These are phyloP conservation scores for Caenorhabditis wallacei DNA, from an alignment of 2,888 invertebrate species.

Conservation along the genomic window DNA sequence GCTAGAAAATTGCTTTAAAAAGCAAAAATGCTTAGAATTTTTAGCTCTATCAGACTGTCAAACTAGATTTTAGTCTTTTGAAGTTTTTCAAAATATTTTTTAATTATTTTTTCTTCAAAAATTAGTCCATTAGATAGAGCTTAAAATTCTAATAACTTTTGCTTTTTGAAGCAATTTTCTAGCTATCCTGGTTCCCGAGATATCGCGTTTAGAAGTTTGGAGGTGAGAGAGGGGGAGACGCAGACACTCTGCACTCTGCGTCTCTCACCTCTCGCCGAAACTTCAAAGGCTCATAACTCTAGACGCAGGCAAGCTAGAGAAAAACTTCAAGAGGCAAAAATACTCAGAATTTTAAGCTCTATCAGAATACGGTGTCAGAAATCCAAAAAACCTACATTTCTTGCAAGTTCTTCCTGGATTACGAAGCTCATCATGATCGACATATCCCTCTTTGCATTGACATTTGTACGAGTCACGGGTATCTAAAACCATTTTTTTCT, in stretches of 20 bases:
- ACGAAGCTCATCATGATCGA: constrained; percentile 78
- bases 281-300: background rate
- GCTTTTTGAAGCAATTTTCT: background rate
- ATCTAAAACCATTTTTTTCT: constrained; percentile 64
- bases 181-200: background rate
- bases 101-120: too few species aligned
- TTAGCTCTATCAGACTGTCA: background rate
- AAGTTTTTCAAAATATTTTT: too few species aligned
- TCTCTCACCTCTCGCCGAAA: background rate
- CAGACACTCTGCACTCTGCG: background rate
- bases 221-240: background rate
- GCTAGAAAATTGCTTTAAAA: background rate
- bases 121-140: too few species aligned
- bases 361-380: background rate
- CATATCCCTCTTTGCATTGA: constrained; percentile 81
- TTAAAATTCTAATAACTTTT: background rate
- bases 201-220: background rate
- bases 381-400: constrained; percentile 59
- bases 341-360: background rate
- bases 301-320: background rate
- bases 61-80: too few species aligned
- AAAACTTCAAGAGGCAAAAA: background rate
- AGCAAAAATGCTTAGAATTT: background rate
- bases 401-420: constrained; percentile 80
- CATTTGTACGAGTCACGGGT: constrained; percentile 80